Evolutionary conservation across 2,888 invertebrate genomes (phyloP).

Genomic region (Leptopterna dolabrata): DNA sequence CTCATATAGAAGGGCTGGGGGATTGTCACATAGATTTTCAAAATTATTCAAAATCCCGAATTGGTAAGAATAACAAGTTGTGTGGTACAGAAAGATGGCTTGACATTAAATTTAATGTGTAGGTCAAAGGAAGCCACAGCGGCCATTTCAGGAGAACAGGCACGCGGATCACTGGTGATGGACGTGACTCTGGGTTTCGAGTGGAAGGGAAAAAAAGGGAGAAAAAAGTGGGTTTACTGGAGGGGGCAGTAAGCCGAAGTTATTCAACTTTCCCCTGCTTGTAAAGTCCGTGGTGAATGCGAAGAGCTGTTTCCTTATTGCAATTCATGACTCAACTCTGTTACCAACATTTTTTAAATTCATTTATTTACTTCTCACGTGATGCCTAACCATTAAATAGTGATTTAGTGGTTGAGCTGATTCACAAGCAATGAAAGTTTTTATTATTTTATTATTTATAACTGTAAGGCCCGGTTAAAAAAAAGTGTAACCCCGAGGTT

Average conservation of each 20-base stretch:
- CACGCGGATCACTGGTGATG: not conserved
- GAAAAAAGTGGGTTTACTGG: not conserved
- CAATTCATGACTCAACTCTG: not conserved
- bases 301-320: not conserved
- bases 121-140: not conserved
- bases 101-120: not conserved
- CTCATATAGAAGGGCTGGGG: too few relatives aligned
- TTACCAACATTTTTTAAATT: not conserved
- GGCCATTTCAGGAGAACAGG: not conserved
- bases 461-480: too few relatives aligned
- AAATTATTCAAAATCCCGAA: too few relatives aligned
- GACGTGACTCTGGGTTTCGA: not conserved
- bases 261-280: not conserved
- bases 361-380: too few relatives aligned
- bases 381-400: not conserved
- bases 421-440: not conserved
- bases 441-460: too few relatives aligned
- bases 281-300: not conserved
- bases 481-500: too few relatives aligned
- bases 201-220: not conserved
- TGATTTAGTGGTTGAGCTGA: not conserved
- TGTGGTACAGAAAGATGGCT: not conserved
- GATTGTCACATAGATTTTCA: too few relatives aligned
- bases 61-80: too few relatives aligned
- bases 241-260: constrained; percentile 10